A percentile compares a stretch with the other conserved stretches of the same genome.
Evolutionary conservation across 2,888 invertebrate species (phyloP).

Genomic region (Macrosiphum euphorbiae): DNA sequence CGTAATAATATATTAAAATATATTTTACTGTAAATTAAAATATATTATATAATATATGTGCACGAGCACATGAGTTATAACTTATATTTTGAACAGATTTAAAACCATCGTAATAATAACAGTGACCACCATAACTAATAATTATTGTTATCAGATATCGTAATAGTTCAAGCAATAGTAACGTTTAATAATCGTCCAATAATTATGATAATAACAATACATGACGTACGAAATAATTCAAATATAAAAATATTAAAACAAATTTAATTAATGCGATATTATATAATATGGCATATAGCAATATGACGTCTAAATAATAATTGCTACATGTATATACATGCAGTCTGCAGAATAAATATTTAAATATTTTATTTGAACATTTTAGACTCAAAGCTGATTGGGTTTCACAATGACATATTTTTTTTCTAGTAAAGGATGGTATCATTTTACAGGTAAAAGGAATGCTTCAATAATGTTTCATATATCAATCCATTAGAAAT

Average conservation of each 20-base stretch:
- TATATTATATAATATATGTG: background rate
- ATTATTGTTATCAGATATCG: background rate
- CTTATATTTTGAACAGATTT: background rate
- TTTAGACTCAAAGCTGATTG: background rate
- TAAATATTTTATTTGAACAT: background rate
- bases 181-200: background rate
- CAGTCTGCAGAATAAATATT: background rate
- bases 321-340: background rate
- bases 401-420: background rate
- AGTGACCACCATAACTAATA: background rate
- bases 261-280: background rate
- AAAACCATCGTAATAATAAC: background rate
- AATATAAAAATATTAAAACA: background rate
- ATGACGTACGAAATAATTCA: background rate
- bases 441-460: background rate
- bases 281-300: background rate
- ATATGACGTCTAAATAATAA: background rate
- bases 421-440: background rate
- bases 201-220: background rate
- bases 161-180: background rate
- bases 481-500: conserved; percentile 1
- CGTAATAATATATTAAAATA: background rate
- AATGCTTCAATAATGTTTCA: background rate
- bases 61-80: no score
- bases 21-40: background rate